These are phyloP conservation scores for Trachelus tabidus DNA, from an alignment of 2,888 invertebrate genomes.

Conservation along the genomic window DNA sequence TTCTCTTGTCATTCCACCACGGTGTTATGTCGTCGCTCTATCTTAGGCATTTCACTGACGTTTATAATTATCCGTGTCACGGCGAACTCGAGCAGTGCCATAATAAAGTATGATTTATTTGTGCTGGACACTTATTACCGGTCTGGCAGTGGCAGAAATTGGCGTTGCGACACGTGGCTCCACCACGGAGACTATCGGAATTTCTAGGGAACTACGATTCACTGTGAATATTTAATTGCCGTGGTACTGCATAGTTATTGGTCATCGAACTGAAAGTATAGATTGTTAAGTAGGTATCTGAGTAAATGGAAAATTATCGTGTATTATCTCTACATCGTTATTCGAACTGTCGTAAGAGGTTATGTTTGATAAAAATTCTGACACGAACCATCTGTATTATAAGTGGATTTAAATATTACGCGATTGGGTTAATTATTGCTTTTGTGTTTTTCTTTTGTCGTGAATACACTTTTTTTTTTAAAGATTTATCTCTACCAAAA, in stretches of 20 bases:
- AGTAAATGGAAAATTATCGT: not conserved
- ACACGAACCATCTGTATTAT: not conserved
- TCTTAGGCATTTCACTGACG: slow-evolving; percentile 6
- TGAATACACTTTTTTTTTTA: not conserved
- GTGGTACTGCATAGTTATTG: not conserved
- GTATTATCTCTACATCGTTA: not conserved
- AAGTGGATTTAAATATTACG: not conserved
- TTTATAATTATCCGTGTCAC: slow-evolving; percentile 8
- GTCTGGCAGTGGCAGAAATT: not conserved
- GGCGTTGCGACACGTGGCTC: not conserved
- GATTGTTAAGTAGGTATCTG: not conserved
- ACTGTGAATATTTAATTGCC: not conserved
- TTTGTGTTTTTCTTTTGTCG: not conserved
- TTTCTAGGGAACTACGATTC: not conserved
- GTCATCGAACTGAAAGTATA: not conserved
- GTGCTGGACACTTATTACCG: slow-evolving; percentile 12
- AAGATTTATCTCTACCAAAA: not conserved
- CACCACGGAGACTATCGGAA: not conserved
- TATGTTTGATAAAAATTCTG: not conserved
- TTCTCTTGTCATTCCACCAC: not conserved
- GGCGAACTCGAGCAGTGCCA: slow-evolving; percentile 27
- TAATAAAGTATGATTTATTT: slow-evolving; percentile 59
- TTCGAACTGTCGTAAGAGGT: not conserved
- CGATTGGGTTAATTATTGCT: not conserved
- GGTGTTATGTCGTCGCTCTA: not conserved